These are phyloP conservation scores for Odontocolon sp. DNA, from an alignment of 2,888 invertebrate species.

Conservation along the genomic window DNA sequence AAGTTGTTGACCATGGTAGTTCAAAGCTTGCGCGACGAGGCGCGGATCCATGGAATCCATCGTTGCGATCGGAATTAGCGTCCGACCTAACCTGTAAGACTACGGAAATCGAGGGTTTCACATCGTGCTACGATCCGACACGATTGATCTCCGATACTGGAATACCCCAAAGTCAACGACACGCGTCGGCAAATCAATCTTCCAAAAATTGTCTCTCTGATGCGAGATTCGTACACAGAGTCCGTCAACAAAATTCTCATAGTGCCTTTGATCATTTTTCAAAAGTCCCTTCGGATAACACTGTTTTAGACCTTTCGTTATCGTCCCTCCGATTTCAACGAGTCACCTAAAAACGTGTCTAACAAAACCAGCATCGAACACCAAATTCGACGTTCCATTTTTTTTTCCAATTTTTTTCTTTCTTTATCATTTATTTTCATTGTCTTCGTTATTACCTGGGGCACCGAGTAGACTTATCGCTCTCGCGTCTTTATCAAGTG, in stretches of 20 bases:
- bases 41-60: constrained; percentile 83
- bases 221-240: not conserved
- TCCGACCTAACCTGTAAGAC: constrained; percentile 62
- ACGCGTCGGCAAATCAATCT: not conserved
- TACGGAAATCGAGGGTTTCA: constrained; percentile 57
- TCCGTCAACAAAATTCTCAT: not conserved
- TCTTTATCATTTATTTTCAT: not conserved
- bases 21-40: constrained; percentile 87
- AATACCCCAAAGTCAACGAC: not conserved
- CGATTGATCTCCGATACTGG: not conserved
- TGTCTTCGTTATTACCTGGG: not conserved
- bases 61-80: constrained; percentile 7
- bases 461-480: not conserved
- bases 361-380: not conserved
- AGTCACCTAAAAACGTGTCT: constrained; percentile 23
- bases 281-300: not conserved
- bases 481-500: not conserved
- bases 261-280: not conserved
- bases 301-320: not conserved
- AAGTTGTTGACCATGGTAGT: constrained; percentile 93
- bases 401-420: not conserved
- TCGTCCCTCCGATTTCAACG: not conserved
- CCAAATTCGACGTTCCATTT: not conserved
- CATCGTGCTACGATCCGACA: constrained; percentile 6
- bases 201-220: not conserved